Conservation (phyloP, 2,113 vertebrate species). For the Atlantisia rogersi region DNA sequence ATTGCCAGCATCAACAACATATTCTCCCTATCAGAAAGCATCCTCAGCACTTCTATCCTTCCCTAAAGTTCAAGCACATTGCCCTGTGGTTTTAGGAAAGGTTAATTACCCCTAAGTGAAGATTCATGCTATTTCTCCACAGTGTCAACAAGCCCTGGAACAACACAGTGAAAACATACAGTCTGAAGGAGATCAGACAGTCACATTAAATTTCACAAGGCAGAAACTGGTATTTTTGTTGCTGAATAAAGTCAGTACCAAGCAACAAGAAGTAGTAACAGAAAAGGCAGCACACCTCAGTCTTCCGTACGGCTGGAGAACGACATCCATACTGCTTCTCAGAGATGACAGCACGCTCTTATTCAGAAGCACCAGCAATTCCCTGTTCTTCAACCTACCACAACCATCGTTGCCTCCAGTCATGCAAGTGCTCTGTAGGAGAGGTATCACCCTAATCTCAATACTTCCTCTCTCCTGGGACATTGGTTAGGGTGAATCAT, state of each 20-base stretch:
- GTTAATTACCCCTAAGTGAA: not conserved
- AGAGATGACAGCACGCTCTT: not conserved
- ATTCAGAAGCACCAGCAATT: not conserved
- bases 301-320: not conserved
- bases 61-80: not conserved
- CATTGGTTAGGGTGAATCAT: slow-evolving; percentile 33
- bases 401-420: not conserved
- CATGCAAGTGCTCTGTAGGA: not conserved
- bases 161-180: not conserved
- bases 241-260: not conserved
- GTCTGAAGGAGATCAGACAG: not conserved
- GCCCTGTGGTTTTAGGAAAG: not conserved
- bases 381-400: not conserved
- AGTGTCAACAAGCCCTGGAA: not conserved
- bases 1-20: not conserved
- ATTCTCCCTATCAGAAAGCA: not conserved
- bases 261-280: not conserved
- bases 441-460: not conserved
- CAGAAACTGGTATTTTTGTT: not conserved
- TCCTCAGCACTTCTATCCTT: not conserved
- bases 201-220: not conserved
- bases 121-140: not conserved
- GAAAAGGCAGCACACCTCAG: not conserved
- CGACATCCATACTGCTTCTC: not conserved
- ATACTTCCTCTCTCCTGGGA: not conserved